Percentiles rank a stretch among this genome's conserved stretches.
These are phyloP conservation scores for Crossocerus cetratus DNA, from an alignment of 2,888 invertebrate species.

Conservation along the genomic window DNA sequence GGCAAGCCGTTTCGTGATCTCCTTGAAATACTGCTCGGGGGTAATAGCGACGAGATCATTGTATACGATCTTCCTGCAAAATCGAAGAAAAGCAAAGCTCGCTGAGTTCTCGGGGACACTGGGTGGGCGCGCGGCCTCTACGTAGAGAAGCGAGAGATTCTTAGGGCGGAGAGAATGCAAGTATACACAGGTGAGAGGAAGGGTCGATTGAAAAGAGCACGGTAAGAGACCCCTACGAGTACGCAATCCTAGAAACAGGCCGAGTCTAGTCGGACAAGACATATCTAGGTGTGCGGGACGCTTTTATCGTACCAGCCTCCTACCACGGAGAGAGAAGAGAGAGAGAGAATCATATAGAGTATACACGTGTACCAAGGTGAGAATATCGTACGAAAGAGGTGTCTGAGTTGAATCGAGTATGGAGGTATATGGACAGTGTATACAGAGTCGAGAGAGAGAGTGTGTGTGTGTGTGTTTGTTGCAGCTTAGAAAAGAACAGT, in stretches of 20 bases:
- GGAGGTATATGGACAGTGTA: slow-evolving; percentile 4
- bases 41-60: slow-evolving; percentile 94
- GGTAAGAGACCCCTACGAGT: too few relatives aligned
- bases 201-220: too few relatives aligned
- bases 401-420: too few relatives aligned
- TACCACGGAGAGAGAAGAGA: not conserved
- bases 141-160: slow-evolving; percentile 5
- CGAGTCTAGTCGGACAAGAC: too few relatives aligned
- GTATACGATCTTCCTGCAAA: slow-evolving; percentile 89
- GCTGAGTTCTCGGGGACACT: slow-evolving; percentile 19
- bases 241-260: too few relatives aligned
- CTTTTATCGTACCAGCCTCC: not conserved
- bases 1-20: slow-evolving; percentile 91
- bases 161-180: slow-evolving; percentile 17
- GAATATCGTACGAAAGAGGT: slow-evolving; percentile 21
- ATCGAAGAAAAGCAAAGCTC: slow-evolving; percentile 59
- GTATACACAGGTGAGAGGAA: not conserved
- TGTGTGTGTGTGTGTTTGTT: too few relatives aligned
- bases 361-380: not conserved
- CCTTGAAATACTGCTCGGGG: slow-evolving; percentile 96
- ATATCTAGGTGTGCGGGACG: too few relatives aligned
- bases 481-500: slow-evolving; percentile 10
- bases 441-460: slow-evolving; percentile 32
- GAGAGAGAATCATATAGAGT: not conserved
- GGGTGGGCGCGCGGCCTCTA: too few relatives aligned